These are phyloP conservation scores for Drosophila obscura DNA, from an alignment of 1,140 invertebrate genomes.

Conservation along the genomic window DNA sequence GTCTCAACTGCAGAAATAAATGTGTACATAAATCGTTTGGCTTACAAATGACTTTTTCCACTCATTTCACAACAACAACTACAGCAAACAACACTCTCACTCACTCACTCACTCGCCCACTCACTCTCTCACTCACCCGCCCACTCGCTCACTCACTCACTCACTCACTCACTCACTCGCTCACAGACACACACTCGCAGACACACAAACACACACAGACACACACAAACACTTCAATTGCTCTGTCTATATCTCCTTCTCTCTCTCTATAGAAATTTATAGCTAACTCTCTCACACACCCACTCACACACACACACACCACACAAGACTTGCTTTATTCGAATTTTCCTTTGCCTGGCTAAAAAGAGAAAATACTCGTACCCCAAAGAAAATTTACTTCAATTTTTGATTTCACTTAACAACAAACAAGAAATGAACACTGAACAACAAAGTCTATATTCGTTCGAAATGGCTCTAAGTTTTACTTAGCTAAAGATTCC, in stretches of 20 bases:
- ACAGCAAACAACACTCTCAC: slow-evolving; percentile 39
- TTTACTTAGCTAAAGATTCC: slow-evolving; percentile 26
- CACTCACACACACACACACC: slow-evolving; percentile 7
- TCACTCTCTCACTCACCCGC: slow-evolving; percentile 29
- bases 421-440: slow-evolving; percentile 32
- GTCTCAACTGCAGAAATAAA: slow-evolving; percentile 80
- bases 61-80: slow-evolving; percentile 76
- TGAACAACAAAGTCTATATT: slow-evolving; percentile 20
- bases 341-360: slow-evolving; percentile 57
- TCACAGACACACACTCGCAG: slow-evolving; percentile 10
- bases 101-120: slow-evolving; percentile 46
- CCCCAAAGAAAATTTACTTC: slow-evolving; percentile 85
- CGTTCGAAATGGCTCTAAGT: slow-evolving; percentile 40
- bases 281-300: slow-evolving; percentile 47
- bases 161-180: slow-evolving; percentile 7
- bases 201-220: slow-evolving; percentile 5
- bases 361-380: slow-evolving; percentile 35
- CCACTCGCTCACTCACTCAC: not conserved
- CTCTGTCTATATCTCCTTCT: slow-evolving; percentile 51
- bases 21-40: slow-evolving; percentile 79
- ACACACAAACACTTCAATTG: slow-evolving; percentile 45
- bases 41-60: slow-evolving; percentile 79
- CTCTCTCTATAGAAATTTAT: slow-evolving; percentile 32
- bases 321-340: slow-evolving; percentile 59
- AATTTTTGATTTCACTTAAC: slow-evolving; percentile 50